Percentiles rank a stretch among this genome's conserved stretches.
phyloP scores from a whole-genome alignment of 2,113 vertebrate species.

The Gavialis gangeticus region DNA sequence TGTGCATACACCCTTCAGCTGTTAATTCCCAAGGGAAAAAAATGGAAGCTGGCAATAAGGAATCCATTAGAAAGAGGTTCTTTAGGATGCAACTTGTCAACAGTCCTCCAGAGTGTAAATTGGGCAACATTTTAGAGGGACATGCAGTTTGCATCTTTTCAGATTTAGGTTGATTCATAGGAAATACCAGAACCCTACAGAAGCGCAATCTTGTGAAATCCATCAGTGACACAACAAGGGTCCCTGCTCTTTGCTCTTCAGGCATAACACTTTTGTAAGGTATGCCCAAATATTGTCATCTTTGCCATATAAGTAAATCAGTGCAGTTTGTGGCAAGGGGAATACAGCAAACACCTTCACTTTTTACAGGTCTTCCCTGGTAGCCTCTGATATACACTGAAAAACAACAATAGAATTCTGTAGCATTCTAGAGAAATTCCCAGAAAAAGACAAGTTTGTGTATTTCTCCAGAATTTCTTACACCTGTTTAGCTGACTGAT shows the following conservation, averaged over 20 bases:
- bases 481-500: not conserved
- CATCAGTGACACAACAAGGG: not conserved
- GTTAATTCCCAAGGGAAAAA: constrained; percentile 4
- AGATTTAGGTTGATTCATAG: not conserved
- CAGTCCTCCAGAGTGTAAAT: constrained; percentile 22
- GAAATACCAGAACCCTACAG: constrained; percentile 51
- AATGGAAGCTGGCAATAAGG: not conserved
- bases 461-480: constrained; percentile 27
- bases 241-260: not conserved
- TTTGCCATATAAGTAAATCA: not conserved
- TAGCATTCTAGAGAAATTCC: not conserved
- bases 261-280: not conserved
- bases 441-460: not conserved
- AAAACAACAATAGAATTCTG: not conserved
- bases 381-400: constrained; percentile 7
- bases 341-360: not conserved
- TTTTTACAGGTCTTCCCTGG: not conserved
- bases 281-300: not conserved
- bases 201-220: constrained; percentile 33
- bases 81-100: not conserved
- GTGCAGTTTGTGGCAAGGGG: not conserved
- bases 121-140: constrained; percentile 46
- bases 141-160: constrained; percentile 38
- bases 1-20: not conserved
- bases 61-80: not conserved